Evolutionary conservation across 2,888 invertebrate genomes (phyloP), one percentile per base, ranked within the genome.

Genomic region (Tromatobia lineatoria): DNA sequence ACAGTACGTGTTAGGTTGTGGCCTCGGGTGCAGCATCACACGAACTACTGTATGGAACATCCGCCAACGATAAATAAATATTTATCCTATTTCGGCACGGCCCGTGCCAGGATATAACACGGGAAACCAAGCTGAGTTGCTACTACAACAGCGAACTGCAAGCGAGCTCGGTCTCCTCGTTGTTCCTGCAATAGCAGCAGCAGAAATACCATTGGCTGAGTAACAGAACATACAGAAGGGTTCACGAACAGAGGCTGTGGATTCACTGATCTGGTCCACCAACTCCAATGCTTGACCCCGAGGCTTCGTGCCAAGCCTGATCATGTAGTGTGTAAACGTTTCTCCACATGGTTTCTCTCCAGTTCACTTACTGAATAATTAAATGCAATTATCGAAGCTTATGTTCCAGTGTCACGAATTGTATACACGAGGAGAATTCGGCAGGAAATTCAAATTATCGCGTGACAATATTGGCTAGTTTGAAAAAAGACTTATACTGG

Each of bases 51-150:
- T 61, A 61, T 29, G 45, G 67, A 75, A 61, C 59, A 74, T 81
- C 71, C 66, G 67, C 47, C 73, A 73, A 71, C 79, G 87, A 91
- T 91, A 90, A 89, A 91, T 89, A 89, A 92, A 91, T 91, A 90
- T 91, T 91, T 90, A 89, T 85, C 83, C 87, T 85, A 82, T 88
- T 87, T 88, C 77, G 29, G 73, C 81, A 79, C 52, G 57, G 23
- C 45, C 38, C 70, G 69, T 64, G 76, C 78, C 70, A 54, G 54
- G 67, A 75, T 83, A 71, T 50, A 47, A 67, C 80, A 23, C 77
- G 76, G 67, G 20, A 73, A 73, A 76, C 66, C 80, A 80, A 64
- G 34, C 20, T 38, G 61, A 64, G 71, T 79, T 79, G 61, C 64
- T 71, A 23, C 64, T 45, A 42, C 64, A 50, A 70, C 38, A 71